A percentile compares a stretch with the other conserved stretches of the same genome.
These are phyloP conservation scores for Ameiurus melas DNA, from an alignment of 2,113 vertebrate species.

Conservation along the genomic window DNA sequence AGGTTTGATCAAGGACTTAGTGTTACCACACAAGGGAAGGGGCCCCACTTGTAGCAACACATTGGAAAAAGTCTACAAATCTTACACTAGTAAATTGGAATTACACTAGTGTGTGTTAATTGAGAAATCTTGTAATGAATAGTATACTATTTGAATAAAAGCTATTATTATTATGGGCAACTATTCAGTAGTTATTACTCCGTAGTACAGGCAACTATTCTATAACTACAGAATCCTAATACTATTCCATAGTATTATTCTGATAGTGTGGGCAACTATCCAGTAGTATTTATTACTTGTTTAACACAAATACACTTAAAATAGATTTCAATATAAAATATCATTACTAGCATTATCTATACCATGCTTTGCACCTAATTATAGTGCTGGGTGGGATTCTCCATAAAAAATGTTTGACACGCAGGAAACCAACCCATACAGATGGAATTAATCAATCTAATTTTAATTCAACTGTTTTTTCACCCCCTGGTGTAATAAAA, in stretches of 20 bases:
- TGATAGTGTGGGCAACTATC: not conserved
- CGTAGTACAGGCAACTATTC: not conserved
- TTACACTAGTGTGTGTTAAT: not conserved
- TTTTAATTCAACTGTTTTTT: not conserved
- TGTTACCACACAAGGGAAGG: not conserved
- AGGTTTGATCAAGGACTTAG: conserved; percentile 1
- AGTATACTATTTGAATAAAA: not conserved
- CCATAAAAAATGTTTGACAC: not conserved
- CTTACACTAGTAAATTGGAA: not conserved
- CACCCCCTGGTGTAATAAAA: not conserved
- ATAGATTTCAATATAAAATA: not conserved
- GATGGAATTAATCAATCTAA: not conserved
- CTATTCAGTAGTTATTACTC: not conserved
- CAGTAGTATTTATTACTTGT: not conserved
- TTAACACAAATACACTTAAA: not conserved
- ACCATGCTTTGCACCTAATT: not conserved
- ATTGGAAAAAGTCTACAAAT: not conserved
- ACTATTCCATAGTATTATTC: not conserved
- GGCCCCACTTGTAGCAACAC: not conserved
- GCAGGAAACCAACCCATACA: not conserved
- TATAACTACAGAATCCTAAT: not conserved
- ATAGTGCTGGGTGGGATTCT: not conserved
- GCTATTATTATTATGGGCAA: not conserved
- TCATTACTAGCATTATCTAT: not conserved
- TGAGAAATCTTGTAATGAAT: not conserved